Evolutionary conservation across 2,888 invertebrate species (phyloP), one percentile per base, ranked within the genome.

Genomic region (Eupithecia tripunctaria): DNA sequence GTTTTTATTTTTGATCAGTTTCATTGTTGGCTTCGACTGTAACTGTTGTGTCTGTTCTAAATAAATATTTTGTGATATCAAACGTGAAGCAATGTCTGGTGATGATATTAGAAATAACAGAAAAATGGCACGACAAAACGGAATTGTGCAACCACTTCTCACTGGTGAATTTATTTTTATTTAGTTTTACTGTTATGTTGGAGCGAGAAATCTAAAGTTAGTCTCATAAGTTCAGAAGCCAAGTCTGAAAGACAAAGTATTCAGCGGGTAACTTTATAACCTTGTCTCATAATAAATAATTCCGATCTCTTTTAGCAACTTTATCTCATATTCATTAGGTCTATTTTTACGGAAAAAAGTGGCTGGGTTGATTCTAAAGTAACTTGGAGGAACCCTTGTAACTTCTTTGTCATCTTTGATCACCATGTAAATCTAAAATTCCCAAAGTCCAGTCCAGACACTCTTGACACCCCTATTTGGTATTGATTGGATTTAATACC

Each of bases 61-160:
- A 25, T 72, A 71, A 75, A 77, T 73, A 79, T 70, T 63, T 78
- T 71, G 80, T 81, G 68, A 29, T 60, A 60, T 18, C 29, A 38
- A 38, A 25, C 15, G 21, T 15, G 18, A 64, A 63, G 36, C 64
- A 85, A 94, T 94, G 94, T 93, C 91, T 81, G 89, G 85, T 86
- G 85, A 86, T 78, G 87, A 91, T 82, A 82, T 87, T 75, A 77
- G 82, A 76, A 84, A 76, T 78, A 88, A 82, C 77, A 87, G 85
- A 84, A 89, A 87, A 85, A 95, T 95, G 91, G 94, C 95, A 80
- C 95, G 96, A 70, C 97, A 97, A 89, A 97, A 97, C 94, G 96
- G 97, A 82, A 97, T 98, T 85, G 97, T 98, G 80, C 98, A 98
- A 94, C 98, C 98, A 69, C 95, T 98, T 76, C 95, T 98, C 76